Percentiles rank a stretch among this genome's conserved stretches.
Evolutionary conservation across 2,113 vertebrate genomes (phyloP).

Genomic region (Crocuta crocuta): DNA sequence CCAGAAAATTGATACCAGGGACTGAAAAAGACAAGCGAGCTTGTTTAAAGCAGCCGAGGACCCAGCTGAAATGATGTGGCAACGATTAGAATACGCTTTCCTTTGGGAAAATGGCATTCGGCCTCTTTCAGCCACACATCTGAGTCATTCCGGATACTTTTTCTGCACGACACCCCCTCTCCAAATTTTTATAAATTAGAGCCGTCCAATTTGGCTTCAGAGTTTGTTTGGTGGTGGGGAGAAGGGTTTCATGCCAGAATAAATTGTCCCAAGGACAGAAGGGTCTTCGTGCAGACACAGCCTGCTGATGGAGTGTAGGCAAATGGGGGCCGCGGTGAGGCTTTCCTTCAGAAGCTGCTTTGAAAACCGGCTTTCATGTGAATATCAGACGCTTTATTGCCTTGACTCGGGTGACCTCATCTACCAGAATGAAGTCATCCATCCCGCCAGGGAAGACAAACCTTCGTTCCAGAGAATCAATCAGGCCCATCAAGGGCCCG

Average conservation of each 20-base stretch:
- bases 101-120: background rate
- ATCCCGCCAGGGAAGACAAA: constrained; percentile 93
- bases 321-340: constrained; percentile 83
- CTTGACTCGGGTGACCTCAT: constrained; percentile 94
- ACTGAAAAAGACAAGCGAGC: background rate
- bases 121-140: background rate
- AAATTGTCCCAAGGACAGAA: accelerated
- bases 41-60: constrained; percentile 36
- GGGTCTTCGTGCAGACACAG: background rate
- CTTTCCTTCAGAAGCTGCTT: constrained; percentile 84
- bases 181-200: constrained; percentile 31
- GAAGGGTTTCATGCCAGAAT: background rate
- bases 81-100: constrained; percentile 53
- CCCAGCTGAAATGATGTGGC: background rate
- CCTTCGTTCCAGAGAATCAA: constrained; percentile 94
- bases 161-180: background rate
- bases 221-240: background rate
- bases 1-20: constrained; percentile 66
- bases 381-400: constrained; percentile 94
- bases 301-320: constrained; percentile 74
- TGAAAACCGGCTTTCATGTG: constrained; percentile 90
- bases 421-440: constrained; percentile 96
- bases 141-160: background rate
- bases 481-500: constrained; percentile 91
- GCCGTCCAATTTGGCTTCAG: background rate